Base-by-base conservation (phyloP, 1,140 invertebrate genomes). In the honey bee (Apis mellifera) region DNA sequence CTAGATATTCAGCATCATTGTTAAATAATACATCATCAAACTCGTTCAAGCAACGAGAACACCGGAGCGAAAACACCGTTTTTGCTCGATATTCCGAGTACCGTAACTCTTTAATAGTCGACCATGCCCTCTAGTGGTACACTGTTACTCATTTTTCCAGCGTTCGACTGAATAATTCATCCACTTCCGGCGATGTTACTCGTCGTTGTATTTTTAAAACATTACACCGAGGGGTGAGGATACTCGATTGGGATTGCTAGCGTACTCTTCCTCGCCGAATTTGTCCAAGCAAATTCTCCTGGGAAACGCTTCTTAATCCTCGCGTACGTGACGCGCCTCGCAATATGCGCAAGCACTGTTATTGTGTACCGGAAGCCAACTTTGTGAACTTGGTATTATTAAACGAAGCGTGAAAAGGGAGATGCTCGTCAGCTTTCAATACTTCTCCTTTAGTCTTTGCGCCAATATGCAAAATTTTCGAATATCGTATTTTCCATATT, bases 141-240 rank as follows among this genome's bases (percentile, higher is more conserved):
- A 21, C 54, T 72, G 86, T 87, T 87, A 78, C 86, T 88, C 83
- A 82, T 87, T 87, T 88, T 69, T 87, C 70, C 70, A 55, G 68
- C n/a, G 15, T 23, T 57, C 48, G 65, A 59, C 74, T 83, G 89
- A 88, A 91, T 91, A 89, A 90, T 91, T 91, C 90, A 90, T 90
- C 82, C 70, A 80, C 84, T 89, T 23, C 86, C 84, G 85, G 84
- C 90, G 86, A 90, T 81, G 85, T 73, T 78, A 83, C 84, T 87
- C 76, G 82, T 85, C 86, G 68, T 84, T 85, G 86, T 90, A 91
- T 90, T 90, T 90, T 91, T 91, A 87, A 80, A 86, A 84, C 86
- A 90, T 91, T 90, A 90, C 87, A 89, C 88, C 84, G 15, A 13
- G 54, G 3, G 54, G 7, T 12, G 52, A 82, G 86, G 89, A 87